These are phyloP conservation scores for Brachionus plicatilis DNA, from an alignment of 1,140 invertebrate genomes.

Conservation along the genomic window DNA sequence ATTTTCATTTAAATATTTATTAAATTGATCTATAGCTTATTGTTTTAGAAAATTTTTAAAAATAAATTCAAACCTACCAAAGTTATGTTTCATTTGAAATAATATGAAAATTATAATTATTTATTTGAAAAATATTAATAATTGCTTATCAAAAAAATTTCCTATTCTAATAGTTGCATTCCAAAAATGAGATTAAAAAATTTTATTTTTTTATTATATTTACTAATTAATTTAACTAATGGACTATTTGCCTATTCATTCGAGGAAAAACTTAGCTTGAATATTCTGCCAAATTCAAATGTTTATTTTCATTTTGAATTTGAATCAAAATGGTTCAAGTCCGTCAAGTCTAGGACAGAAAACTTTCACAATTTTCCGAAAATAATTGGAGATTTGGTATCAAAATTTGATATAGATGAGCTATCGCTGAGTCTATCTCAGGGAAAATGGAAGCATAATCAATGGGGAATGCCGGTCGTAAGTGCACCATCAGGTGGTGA, in stretches of 20 bases:
- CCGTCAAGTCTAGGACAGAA: background rate
- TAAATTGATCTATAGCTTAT: too few species aligned
- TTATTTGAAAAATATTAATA: background rate
- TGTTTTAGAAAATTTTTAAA: too few species aligned
- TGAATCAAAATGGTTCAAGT: conserved; percentile 2
- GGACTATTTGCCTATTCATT: background rate
- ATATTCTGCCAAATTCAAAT: background rate
- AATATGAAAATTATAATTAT: background rate
- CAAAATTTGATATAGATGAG: conserved; percentile 75
- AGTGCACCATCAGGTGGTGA: conserved; percentile 85
- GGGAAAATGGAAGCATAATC: conserved; percentile 82
- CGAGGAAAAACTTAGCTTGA: background rate
- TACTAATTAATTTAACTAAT: background rate
- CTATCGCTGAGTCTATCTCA: conserved; percentile 83
- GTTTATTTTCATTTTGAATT: conserved; percentile 30
- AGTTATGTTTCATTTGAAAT: conserved; percentile 20
- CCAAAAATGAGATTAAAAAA: background rate
- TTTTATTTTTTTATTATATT: background rate
- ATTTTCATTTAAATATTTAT: too few species aligned
- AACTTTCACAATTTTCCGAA: conserved; percentile 83
- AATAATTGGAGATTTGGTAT: conserved; percentile 80
- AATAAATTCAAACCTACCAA: background rate
- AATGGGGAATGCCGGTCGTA: conserved; percentile 80
- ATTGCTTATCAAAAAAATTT: background rate
- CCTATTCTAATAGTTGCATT: background rate